These are phyloP conservation scores for Centrocercus urophasianus DNA, from an alignment of 2,113 vertebrate genomes.

Conservation along the genomic window DNA sequence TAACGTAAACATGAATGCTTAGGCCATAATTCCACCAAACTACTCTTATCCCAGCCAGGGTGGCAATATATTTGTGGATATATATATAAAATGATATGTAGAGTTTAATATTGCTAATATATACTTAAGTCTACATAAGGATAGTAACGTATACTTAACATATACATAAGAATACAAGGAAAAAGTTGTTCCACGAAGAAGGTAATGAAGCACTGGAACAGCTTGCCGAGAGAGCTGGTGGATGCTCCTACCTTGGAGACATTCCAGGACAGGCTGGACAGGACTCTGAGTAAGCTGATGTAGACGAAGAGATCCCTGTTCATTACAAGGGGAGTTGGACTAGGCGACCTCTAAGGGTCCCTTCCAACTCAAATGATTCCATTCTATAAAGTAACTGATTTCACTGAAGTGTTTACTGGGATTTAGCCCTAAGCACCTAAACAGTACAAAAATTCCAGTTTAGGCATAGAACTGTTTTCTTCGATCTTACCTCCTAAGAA, in stretches of 20 bases:
- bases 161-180: no score
- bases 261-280: no score
- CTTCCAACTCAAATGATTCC: no score
- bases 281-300: no score
- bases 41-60: neutral
- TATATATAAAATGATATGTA: neutral
- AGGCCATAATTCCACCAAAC: neutral
- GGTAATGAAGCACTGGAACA: no score
- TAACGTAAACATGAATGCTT: neutral
- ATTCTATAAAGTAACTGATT: neutral
- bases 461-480: neutral
- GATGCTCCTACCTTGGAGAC: no score
- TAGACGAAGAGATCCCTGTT: no score
- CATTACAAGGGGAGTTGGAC: no score
- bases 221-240: no score
- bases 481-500: neutral
- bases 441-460: neutral
- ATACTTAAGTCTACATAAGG: neutral
- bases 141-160: no score
- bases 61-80: neutral
- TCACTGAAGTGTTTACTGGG: neutral
- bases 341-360: no score
- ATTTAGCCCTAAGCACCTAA: neutral
- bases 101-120: neutral
- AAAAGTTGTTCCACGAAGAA: no score